phyloP scores from a whole-genome alignment of 2,888 invertebrate genomes.

The Hydrotaea diabolus region DNA sequence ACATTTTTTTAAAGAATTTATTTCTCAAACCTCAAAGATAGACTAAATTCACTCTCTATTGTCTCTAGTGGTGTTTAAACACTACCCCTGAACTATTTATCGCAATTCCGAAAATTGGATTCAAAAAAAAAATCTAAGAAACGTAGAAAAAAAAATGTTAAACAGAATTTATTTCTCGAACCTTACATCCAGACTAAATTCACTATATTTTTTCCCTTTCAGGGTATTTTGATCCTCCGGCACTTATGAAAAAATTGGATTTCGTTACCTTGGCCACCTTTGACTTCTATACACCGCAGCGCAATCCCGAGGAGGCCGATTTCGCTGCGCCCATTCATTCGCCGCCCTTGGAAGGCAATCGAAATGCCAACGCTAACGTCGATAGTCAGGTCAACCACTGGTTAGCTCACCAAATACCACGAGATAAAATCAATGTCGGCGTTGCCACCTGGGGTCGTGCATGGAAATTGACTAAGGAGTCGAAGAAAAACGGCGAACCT shows the following conservation, averaged over 20 bases:
- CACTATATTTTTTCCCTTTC: constrained; percentile 73
- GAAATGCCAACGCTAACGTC: constrained; percentile 83
- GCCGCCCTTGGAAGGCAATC: constrained; percentile 83
- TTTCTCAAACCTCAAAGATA: too few relatives aligned
- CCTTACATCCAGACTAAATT: not conserved
- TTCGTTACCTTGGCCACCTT: constrained; percentile 89
- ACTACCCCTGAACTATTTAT: too few relatives aligned
- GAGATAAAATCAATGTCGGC: constrained; percentile 86
- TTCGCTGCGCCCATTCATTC: constrained; percentile 88
- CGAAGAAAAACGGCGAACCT: constrained; percentile 88
- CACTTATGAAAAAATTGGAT: constrained; percentile 88
- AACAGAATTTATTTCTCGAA: too few relatives aligned
- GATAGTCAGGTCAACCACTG: constrained; percentile 86
- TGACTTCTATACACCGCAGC: constrained; percentile 88
- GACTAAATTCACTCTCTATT: too few relatives aligned
- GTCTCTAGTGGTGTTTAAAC: too few relatives aligned
- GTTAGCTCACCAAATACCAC: constrained; percentile 83
- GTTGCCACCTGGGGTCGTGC: constrained; percentile 88
- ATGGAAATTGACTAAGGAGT: constrained; percentile 88
- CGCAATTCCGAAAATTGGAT: too few relatives aligned
- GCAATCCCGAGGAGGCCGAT: constrained; percentile 90
- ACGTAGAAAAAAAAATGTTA: too few relatives aligned
- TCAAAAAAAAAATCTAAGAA: too few relatives aligned
- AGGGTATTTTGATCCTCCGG: constrained; percentile 90
- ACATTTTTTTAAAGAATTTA: too few relatives aligned